These are phyloP conservation scores for Megalops cyprinoides DNA, from an alignment of 2,797 vertebrate species.

Conservation along the genomic window DNA sequence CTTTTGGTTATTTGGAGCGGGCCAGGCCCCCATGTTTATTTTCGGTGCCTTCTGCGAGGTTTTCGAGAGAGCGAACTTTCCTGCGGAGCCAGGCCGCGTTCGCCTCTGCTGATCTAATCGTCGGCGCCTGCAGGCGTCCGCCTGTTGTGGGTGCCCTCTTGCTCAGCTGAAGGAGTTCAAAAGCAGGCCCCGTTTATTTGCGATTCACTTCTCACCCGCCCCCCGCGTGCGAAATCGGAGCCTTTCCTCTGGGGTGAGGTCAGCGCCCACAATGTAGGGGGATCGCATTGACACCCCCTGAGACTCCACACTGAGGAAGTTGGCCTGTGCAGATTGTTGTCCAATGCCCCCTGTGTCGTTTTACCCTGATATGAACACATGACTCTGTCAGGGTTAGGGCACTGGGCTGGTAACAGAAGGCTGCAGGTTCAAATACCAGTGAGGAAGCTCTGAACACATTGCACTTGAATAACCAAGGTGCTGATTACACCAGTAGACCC, in stretches of 20 bases:
- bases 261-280: background rate
- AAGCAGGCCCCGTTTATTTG: background rate
- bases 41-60: constrained; percentile 10
- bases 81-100: too few species aligned
- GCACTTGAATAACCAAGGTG: background rate
- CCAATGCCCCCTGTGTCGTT: background rate
- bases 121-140: too few species aligned
- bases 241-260: background rate
- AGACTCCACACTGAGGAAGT: background rate
- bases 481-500: background rate
- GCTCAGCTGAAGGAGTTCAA: background rate
- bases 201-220: background rate
- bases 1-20: constrained; percentile 6
- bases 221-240: constrained; percentile 10
- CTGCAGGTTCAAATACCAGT: background rate
- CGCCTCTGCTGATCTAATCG: too few species aligned
- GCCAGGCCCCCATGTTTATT: constrained; percentile 12
- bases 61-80: too few species aligned
- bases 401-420: background rate
- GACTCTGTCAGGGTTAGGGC: background rate
- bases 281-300: background rate
- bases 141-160: background rate
- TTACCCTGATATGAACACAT: background rate
- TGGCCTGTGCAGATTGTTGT: background rate
- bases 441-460: background rate